phyloP scores from a whole-genome alignment of 2,888 invertebrate genomes.

The Entomobrya multifasciata region DNA sequence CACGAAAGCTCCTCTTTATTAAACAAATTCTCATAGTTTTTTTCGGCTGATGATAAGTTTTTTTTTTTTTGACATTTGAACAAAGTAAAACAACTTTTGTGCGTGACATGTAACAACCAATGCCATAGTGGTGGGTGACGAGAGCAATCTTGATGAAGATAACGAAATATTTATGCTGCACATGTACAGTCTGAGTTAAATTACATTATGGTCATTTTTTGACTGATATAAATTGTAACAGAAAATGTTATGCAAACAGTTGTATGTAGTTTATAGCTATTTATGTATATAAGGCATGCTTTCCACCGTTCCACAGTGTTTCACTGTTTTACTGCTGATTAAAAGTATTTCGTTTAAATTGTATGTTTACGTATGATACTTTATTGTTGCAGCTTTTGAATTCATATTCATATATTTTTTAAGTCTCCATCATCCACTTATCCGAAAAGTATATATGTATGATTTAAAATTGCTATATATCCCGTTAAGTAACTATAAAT shows the following conservation, averaged over 20 bases:
- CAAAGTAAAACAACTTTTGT: not conserved
- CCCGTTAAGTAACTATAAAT: not conserved
- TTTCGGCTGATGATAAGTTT: not conserved
- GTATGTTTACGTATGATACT: too few relatives aligned
- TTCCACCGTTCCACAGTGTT: too few relatives aligned
- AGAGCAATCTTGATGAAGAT: not conserved
- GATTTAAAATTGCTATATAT: not conserved
- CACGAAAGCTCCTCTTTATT: not conserved
- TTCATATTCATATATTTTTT: not conserved
- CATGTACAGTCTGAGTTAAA: not conserved
- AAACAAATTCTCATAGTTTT: not conserved
- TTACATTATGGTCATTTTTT: too few relatives aligned
- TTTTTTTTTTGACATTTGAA: not conserved
- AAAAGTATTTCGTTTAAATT: too few relatives aligned
- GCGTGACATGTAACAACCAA: conserved; percentile 10
- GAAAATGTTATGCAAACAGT: not conserved
- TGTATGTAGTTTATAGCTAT: not conserved
- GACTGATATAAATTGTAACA: too few relatives aligned
- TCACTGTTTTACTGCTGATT: too few relatives aligned
- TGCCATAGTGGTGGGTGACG: not conserved
- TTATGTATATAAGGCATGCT: not conserved
- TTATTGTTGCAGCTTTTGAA: not conserved
- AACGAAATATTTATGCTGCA: not conserved
- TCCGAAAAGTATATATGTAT: not conserved
- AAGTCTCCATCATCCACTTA: not conserved